Evolutionary conservation across 2,888 invertebrate species (phyloP), one percentile per base, ranked within the genome.

Genomic region (Acanthosepion esculentum): DNA sequence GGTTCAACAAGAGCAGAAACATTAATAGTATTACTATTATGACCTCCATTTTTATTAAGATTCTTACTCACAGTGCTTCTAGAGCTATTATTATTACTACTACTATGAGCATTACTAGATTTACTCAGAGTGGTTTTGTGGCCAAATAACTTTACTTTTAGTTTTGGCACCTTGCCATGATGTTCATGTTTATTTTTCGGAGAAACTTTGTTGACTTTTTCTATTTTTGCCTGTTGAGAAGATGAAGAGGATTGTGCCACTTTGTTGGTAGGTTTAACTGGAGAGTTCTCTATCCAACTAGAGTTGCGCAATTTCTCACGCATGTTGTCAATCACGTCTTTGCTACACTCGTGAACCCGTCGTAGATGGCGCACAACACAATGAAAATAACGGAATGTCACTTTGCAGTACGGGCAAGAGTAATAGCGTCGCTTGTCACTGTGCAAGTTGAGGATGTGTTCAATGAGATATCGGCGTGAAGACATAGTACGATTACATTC

Each of bases 381-480:
- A 95, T 96, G 96, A 94, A 97, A 96, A 95, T 97, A 96, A 53
- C 98, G 98, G 97, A 98, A 98, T 93, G 98, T 94, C 50, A 64
- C 64, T n/a, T 98, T 97, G 96, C 99, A 99, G 96, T 98, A 98
- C 0, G 98, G 98, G 96, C 99, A 99, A 1, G 98, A 98, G 97
- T 98, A 99, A 64, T 98, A 98, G 94, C 98, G 98, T 92, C 98
- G 98, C 95, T 98, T 98, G 91, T 98, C 98, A 94, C 98, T 98
- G 97, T 99, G 99, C 97, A 98, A 98, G 96, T 98, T 98, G 97
- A 98, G 98, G 97, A 98, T 98, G 96, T 99, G 99, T 96, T 98
- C 98, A 95, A 98, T 98, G 55, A 98, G 97, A 0, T 98, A 98
- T 97, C 98, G 98, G 95, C 98, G 98, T 0, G 98, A 98, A 26